A percentile compares a stretch with the other conserved stretches of the same genome.
These are phyloP conservation scores for Pedionomus torquatus DNA, from an alignment of 2,113 vertebrate species.

Conservation along the genomic window DNA sequence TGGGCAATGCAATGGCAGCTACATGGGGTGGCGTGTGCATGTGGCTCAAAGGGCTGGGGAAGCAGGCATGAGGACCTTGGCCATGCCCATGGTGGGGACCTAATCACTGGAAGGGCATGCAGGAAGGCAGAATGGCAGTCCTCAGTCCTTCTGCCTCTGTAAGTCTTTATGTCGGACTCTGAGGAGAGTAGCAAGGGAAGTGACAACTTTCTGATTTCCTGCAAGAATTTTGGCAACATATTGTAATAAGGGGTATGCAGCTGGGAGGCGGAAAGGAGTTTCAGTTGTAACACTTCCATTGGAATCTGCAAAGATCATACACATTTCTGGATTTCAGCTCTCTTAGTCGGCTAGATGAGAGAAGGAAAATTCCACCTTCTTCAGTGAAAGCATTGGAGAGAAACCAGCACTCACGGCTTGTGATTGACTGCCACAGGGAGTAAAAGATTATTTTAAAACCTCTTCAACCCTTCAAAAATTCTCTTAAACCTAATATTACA, in stretches of 20 bases:
- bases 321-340: neutral
- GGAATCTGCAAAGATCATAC: neutral
- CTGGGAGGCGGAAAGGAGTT: neutral
- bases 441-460: neutral
- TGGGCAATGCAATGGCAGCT: neutral
- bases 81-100: neutral
- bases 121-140: accelerated
- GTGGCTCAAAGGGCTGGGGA: neutral
- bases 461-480: neutral
- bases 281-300: neutral
- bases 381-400: neutral
- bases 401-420: neutral
- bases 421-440: neutral
- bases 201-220: neutral
- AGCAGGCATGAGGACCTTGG: neutral
- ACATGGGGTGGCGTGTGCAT: accelerated
- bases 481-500: neutral
- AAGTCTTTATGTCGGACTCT: neutral
- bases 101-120: accelerated
- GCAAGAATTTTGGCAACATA: neutral
- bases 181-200: neutral
- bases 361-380: neutral
- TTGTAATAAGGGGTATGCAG: neutral
- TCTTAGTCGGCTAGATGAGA: neutral
- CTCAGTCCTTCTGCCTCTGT: neutral